A percentile compares a stretch with the other conserved stretches of the same genome.
phyloP scores from a whole-genome alignment of 2,113 vertebrate genomes.

The Epinephelus cyanopodus region DNA sequence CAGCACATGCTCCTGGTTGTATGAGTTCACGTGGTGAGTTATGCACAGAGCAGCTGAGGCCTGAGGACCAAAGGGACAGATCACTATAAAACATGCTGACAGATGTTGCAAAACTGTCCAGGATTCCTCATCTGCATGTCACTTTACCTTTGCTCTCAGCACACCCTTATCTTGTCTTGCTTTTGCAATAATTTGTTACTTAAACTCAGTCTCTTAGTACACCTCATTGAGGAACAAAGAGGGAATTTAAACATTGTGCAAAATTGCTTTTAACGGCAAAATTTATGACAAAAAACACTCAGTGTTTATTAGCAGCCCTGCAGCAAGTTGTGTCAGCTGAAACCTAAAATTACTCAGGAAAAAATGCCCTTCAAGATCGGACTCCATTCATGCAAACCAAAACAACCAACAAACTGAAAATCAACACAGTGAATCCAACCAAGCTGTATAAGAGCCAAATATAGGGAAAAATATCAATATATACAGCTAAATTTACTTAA shows the following conservation, averaged over 20 bases:
- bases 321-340: not conserved
- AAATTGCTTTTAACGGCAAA: slow-evolving; percentile 6
- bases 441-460: not conserved
- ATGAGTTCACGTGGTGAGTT: slow-evolving; percentile 48
- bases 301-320: not conserved
- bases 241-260: not conserved
- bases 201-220: slow-evolving; percentile 4
- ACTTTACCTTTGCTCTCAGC: slow-evolving; percentile 30
- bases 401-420: not conserved
- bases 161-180: not conserved
- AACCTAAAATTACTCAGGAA: not conserved
- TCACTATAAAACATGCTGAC: slow-evolving; percentile 49
- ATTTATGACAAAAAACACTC: not conserved
- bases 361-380: not conserved
- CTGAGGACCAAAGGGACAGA: slow-evolving; percentile 23
- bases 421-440: not conserved
- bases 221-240: not conserved
- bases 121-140: slow-evolving; percentile 43
- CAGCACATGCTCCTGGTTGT: slow-evolving; percentile 39
- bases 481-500: not conserved
- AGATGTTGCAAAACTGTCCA: slow-evolving; percentile 43
- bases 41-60: slow-evolving; percentile 45
- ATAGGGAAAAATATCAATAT: not conserved
- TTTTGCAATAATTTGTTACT: not conserved
- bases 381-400: not conserved